Base-by-base conservation (phyloP, 1,140 invertebrate genomes). In the Neodiprion lecontei region DNA sequence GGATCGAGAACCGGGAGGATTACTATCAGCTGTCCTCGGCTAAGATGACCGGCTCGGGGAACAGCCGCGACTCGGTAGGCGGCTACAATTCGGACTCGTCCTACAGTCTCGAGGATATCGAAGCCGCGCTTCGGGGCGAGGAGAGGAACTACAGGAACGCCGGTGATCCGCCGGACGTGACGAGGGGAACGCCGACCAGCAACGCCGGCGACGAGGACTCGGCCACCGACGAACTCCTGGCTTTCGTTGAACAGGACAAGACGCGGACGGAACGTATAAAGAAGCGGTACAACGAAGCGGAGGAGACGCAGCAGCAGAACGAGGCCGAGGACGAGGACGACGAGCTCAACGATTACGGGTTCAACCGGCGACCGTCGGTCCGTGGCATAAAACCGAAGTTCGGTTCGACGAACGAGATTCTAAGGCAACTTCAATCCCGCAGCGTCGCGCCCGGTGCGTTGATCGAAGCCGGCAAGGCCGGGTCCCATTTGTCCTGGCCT, bases 281-380 rank as follows among this genome's bases (percentile, higher is more conserved):
- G 75, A 93, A 95, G 78, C 91, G 95, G 21, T 96, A 91, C 77
- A 90, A 86, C 74, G 85, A 90, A 8, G 79, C 83, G 1, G 86
- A 88, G 0, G 77, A 82, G 0, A 77, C 67, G 53, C 23, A 10
- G 10, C 21, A 69, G 17, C 61, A 61, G 28, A 73, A 69, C 53
- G 48, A 68, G 1, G 47, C 88, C 74, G 91, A 91, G 21, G 91
- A 92, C 48, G 93, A 94, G 14, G 94, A 94, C 74, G 93, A 95
- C 74, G 95, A 96, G 80, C 91, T 95, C 76, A 96, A 96, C 76
- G 95, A 96, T 80, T 96, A 97, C 77, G 96, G 95, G 7, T 97
- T 97, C 84, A 94, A 95, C 80, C 90, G 94, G n/a, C 89, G 96
- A 9, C 96, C 96, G 0, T 95, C 95, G 0, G 96, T 97, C 1